Conservation (phyloP, 2,888 invertebrate genomes). For the Parasteatoda lunata region DNA sequence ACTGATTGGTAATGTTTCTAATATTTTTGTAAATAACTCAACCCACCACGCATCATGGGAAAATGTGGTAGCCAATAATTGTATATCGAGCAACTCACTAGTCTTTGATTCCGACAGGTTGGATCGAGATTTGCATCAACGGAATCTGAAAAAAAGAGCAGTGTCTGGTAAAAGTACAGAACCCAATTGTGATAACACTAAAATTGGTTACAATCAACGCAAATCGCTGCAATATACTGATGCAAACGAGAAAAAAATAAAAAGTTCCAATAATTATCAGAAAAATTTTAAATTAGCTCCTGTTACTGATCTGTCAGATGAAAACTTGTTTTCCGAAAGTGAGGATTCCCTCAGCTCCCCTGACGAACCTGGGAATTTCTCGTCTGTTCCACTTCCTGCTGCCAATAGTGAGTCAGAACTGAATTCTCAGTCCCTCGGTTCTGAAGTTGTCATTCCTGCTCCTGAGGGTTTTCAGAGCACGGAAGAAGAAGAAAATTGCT, state of each 20-base stretch:
- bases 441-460: constrained; percentile 62
- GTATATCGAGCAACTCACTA: constrained; percentile 34
- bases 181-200: constrained; percentile 29
- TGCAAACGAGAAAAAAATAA: constrained; percentile 39
- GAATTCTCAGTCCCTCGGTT: constrained; percentile 47
- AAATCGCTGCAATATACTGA: constrained; percentile 45
- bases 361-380: constrained; percentile 40
- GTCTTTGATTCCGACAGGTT: constrained; percentile 61
- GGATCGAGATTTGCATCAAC: constrained; percentile 57
- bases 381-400: constrained; percentile 43
- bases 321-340: constrained; percentile 61
- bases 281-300: constrained; percentile 55
- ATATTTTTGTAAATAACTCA: constrained; percentile 56
- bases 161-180: constrained; percentile 19
- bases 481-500: constrained; percentile 53
- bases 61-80: constrained; percentile 58
- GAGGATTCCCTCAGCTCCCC: constrained; percentile 58
- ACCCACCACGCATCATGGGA: constrained; percentile 66
- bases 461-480: constrained; percentile 65
- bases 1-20: constrained; percentile 59
- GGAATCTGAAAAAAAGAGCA: constrained; percentile 46
- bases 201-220: constrained; percentile 52
- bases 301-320: constrained; percentile 59
- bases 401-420: constrained; percentile 48
- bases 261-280: constrained; percentile 31